Evolutionary conservation across 1,140 invertebrate species (phyloP), one percentile per base, ranked within the genome.

Genomic region (Lordiphosa collinella): DNA sequence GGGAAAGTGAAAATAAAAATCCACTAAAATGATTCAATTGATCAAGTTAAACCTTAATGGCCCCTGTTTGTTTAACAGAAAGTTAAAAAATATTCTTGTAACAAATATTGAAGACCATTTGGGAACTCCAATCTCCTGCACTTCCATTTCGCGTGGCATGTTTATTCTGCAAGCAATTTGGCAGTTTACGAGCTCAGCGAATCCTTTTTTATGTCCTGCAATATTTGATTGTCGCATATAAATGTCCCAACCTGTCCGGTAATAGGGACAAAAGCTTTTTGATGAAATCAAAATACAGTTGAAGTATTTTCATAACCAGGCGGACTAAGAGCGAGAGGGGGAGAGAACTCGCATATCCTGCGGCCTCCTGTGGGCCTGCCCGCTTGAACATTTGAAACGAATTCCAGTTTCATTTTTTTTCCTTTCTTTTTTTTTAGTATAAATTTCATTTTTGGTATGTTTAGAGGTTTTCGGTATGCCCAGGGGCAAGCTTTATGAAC

Each of bases 361-460:
- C 58, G 78, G 78, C 78, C 44, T 49, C 60, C 70, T 84, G 63
- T 68, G 55, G 71, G 61, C 25, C 25, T 29, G 60, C 73, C 55
- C 57, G 76, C 59, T 58, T 49, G 41, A 68, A 53, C 65, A 69
- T 61, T 61, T 68, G 65, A 69, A 69, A 52, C 67, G 52, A 70
- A 67, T 66, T 66, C 62, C 38, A 29, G 63, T 58, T 66, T 63
- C 63, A 47, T 44, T 34, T 29, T 50, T 36, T 64, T 68, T 72
- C 43, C 44, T 65, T 54, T n/a, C 48, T 25, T 62, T 54, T 49
- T 70, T 72, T 76, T 50, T 84, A 75, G 73, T 84, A 84, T 69
- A 84, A 84, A 85, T 84, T 84, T 85, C 72, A 84, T 84, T 84
- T 84, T 84, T 78, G 78, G 78, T 84, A 85, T 78, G 69, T 84